Percentiles rank a stretch among this genome's conserved stretches.
Conservation (phyloP, 2,113 vertebrate genomes). For the Macroglossus sobrinus region DNA sequence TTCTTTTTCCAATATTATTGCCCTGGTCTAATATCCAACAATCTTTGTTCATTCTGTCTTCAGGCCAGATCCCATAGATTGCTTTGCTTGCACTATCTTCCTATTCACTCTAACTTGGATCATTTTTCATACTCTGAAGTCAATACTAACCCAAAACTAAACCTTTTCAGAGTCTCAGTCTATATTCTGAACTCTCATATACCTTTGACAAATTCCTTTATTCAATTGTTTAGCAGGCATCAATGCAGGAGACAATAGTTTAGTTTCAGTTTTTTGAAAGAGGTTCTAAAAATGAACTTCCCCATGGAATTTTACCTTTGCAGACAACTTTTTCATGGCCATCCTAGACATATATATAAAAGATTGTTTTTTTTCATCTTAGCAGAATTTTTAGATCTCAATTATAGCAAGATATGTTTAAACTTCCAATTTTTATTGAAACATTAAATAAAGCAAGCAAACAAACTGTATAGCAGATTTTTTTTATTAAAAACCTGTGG, state of each 20-base stretch:
- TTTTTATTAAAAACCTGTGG: not conserved
- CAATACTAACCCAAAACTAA: no score
- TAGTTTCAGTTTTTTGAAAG: not conserved
- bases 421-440: not conserved
- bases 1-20: not conserved
- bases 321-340: not conserved
- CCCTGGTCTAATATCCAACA: not conserved
- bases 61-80: not conserved
- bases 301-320: not conserved
- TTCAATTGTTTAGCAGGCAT: not conserved
- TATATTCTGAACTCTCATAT: not conserved
- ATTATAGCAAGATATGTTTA: conserved; percentile 3
- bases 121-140: not conserved
- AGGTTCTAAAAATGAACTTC: not conserved
- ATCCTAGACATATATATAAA: not conserved
- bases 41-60: not conserved
- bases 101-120: not conserved
- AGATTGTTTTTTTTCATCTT: not conserved
- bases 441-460: not conserved
- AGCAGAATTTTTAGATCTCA: not conserved
- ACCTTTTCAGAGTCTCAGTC: not conserved
- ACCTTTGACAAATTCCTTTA: not conserved
- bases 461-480: not conserved
- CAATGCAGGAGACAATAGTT: not conserved
- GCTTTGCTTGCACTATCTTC: not conserved